Conservation (phyloP, 1,140 invertebrate species). For the Solen grandis region DNA sequence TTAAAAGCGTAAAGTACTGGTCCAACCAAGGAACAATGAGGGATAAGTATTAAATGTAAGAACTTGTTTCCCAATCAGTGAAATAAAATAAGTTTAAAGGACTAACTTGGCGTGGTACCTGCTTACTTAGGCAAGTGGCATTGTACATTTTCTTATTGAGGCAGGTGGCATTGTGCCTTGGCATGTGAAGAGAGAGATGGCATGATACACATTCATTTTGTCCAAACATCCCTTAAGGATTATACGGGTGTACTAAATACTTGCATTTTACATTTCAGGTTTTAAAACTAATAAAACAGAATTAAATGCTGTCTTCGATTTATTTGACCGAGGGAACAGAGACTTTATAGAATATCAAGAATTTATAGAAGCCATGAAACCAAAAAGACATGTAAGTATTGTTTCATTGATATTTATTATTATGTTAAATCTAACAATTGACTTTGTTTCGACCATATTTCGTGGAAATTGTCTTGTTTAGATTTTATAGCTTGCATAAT, state of each 20-base stretch:
- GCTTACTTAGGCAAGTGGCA: too few species aligned
- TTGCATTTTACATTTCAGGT: constrained; percentile 84
- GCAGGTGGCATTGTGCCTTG: too few species aligned
- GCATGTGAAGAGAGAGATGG: too few species aligned
- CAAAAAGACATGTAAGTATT: constrained; percentile 82
- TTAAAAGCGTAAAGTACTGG: too few species aligned
- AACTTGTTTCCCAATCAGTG: too few species aligned
- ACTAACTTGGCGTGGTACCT: too few species aligned
- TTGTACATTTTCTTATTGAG: too few species aligned
- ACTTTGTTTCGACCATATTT: neutral
- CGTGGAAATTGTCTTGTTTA: neutral
- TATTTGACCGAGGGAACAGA: constrained; percentile 96
- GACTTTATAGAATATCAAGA: constrained; percentile 99
- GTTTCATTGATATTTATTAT: neutral
- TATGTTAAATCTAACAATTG: neutral
- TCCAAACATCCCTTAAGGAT: too few species aligned
- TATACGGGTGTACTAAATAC: neutral
- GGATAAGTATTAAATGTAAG: too few species aligned
- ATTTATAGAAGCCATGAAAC: constrained; percentile 97
- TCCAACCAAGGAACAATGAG: too few species aligned
- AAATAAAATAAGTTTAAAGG: too few species aligned
- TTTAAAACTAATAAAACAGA: constrained; percentile 98
- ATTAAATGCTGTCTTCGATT: constrained; percentile 98
- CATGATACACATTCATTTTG: too few species aligned
- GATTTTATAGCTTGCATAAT: neutral